Evolutionary conservation across 2,113 vertebrate genomes (phyloP), one percentile per base, ranked within the genome.

Genomic region (Triplophysa dalaica): DNA sequence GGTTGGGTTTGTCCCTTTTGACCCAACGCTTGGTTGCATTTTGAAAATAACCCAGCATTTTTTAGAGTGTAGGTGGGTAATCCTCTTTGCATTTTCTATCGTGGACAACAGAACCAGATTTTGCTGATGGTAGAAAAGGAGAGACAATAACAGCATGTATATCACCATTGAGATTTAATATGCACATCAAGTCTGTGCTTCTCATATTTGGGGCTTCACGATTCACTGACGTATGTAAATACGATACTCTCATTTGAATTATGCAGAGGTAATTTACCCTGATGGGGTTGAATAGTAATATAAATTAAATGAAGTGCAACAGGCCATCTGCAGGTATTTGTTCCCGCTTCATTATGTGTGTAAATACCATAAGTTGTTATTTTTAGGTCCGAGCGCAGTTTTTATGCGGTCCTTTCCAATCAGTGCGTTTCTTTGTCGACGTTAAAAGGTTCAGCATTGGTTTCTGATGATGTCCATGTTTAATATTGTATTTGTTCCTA

Each of bases 321-420:
- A 52, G 50, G 13, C 29, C 24, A 56, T 17, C 45, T 50, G 19
- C 26, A 58, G n/a, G 29, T 38, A 38, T 4, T 13, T 13, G 54
- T 48, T 50, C 17, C 17, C 19, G 8, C 2, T 26, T 38, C 62
- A 65, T 60, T 11, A 22, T 63, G 16, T 43, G 58, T 63, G 68
- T 73, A 54, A 72, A 56, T n/a, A 26, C 14, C 13, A 66, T 73
- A 66, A 74, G n/a, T 48, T 74, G 52, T 60, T 78, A 67, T 74
- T 62, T 74, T 82, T 58, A 61, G 64, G 14, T 2, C 11, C 43
- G 26, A 45, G 60, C 41, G 43, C 52, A 62, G 61, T 78, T 48
- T 65, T 56, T 41, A 24, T 24, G 38, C 29, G 12, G 12, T 58
- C 56, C 4, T 8, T 56, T 8, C 17, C 52, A 19, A 19, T 56